A percentile compares a stretch with the other conserved stretches of the same genome.
Conservation (phyloP, 64 coral and sea anemone species). For the Pachyseris speciosa region DNA sequence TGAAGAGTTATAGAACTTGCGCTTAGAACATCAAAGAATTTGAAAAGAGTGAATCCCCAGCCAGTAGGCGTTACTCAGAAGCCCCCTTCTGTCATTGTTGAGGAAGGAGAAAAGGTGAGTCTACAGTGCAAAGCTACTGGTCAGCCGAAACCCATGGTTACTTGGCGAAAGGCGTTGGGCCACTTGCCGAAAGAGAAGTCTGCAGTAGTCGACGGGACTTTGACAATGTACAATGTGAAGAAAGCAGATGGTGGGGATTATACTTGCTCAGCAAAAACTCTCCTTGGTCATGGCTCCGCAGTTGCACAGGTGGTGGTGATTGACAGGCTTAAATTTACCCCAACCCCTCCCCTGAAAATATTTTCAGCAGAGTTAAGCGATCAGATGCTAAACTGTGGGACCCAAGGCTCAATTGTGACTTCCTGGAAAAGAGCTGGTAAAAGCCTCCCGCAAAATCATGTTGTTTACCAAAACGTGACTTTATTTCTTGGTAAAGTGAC, state of each 20-base stretch:
- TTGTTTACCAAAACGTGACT: slow-evolving; percentile 25
- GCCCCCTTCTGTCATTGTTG: slow-evolving; percentile 8
- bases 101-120: slow-evolving; percentile 36
- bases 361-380: neutral
- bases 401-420: neutral
- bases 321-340: slow-evolving; percentile 30
- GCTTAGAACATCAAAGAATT: no score
- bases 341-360: neutral
- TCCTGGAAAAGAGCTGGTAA: neutral
- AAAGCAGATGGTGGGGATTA: slow-evolving; percentile 21
- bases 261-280: slow-evolving; percentile 12
- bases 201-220: neutral
- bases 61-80: neutral
- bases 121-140: slow-evolving; percentile 33
- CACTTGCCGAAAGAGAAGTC: neutral
- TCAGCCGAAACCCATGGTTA: slow-evolving; percentile 21
- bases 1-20: no score
- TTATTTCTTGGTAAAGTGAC: neutral
- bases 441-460: slow-evolving; percentile 1
- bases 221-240: neutral
- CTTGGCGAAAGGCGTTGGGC: slow-evolving; percentile 23
- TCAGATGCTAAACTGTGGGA: neutral
- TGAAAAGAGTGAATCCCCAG: no score
- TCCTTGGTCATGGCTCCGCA: slow-evolving; percentile 12
- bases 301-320: neutral